phyloP scores from a whole-genome alignment of 2,888 invertebrate species.

The Tipula lateralis region DNA sequence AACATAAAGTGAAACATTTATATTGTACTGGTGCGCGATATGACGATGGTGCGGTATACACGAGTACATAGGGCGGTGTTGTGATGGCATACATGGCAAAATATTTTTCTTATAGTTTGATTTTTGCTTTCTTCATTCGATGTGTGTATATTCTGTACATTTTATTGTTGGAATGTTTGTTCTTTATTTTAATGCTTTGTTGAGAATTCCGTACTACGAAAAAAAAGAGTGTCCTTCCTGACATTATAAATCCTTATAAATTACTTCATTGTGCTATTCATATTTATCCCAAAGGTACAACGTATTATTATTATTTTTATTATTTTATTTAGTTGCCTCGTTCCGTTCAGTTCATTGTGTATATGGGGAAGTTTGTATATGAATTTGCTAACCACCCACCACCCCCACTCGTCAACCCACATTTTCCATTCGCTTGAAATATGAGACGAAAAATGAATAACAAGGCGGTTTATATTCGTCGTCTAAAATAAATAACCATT shows the following conservation, averaged over 20 bases:
- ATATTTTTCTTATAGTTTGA: not conserved
- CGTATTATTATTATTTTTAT: constrained; percentile 14
- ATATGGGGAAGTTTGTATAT: not conserved
- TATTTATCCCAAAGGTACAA: constrained; percentile 29
- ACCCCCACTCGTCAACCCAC: not conserved
- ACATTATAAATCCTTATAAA: constrained; percentile 30
- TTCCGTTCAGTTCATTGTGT: not conserved
- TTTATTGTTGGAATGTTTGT: constrained; percentile 14
- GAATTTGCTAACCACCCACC: not conserved
- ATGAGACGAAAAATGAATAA: not conserved
- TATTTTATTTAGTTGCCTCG: not conserved
- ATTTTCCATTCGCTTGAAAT: not conserved
- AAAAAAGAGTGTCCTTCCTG: constrained; percentile 27
- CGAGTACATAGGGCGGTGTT: not conserved
- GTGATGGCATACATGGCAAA: too few species aligned
- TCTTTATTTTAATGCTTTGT: constrained; percentile 4
- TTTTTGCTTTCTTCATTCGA: not conserved
- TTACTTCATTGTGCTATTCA: constrained; percentile 29
- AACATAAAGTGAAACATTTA: not conserved
- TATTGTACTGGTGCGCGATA: not conserved
- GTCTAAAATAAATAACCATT: constrained; percentile 9
- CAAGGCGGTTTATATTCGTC: not conserved
- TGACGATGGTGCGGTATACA: not conserved
- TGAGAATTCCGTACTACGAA: not conserved
- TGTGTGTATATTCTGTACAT: not conserved